Evolutionary conservation across 2,888 invertebrate species (phyloP), one percentile per base, ranked within the genome.

Genomic region (Hypercompe scribonia): DNA sequence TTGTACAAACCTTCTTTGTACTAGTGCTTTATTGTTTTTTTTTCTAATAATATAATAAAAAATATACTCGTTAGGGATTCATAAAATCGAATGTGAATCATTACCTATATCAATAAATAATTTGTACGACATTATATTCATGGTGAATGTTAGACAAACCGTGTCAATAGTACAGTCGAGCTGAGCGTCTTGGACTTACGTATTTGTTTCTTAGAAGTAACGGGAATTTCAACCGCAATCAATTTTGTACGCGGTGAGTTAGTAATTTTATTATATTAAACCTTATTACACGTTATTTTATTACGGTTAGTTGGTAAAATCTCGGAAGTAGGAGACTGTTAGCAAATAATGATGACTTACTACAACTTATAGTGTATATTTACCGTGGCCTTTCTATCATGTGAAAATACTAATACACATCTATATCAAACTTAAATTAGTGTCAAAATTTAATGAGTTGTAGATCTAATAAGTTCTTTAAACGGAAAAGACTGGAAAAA

Each of bases 191-290:
- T 68, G 36, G n/a, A 68, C 28, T 68, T 58, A 54, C 50, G 24
- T 54, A 70, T 65, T 75, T 67, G 34, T 34, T 84, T 75, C 75
- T 69, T 4, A 39, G 81, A 77, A 79, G 5, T 75, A 80, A 80
- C 80, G 86, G 80, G 72, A 75, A 71, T 78, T 68, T 70, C 66
- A 73, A 86, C 83, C 76, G 72, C 83, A 78, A 81, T 82, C 74
- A 72, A 76, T 50, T 69, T 76, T 24, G 24, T 69, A 71, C 64
- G 50, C 54, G 65, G 75, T 67, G 74, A 76, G 76, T 77, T 77
- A 76, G 65, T 65, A 65, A 39, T 63, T 65, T 54, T 15, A 65
- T 54, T 64, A 42, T 64, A 72, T 72, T 68, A 54, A 33, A 68
- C 61, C 31, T 61, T 31, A 61, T 39, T 39, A 46, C 34, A 63